Percentiles rank a stretch among this genome's conserved stretches.
Conservation (phyloP, 2,113 vertebrate genomes). For the Puntigrus tetrazona region DNA sequence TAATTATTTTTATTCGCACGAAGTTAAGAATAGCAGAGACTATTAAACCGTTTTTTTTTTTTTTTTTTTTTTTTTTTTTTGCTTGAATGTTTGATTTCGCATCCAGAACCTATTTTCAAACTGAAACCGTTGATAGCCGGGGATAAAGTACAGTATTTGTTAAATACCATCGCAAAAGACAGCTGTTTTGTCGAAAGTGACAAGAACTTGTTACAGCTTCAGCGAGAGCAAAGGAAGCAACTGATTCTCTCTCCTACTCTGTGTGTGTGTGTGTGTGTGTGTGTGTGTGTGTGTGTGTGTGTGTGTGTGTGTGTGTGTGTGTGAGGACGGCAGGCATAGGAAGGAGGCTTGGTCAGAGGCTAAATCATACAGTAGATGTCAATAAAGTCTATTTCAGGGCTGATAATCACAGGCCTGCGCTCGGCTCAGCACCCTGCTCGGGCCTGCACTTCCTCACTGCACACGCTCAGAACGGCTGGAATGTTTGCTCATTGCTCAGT, state of each 20-base stretch:
- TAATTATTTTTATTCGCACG: slow-evolving; percentile 5
- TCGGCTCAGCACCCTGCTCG: neutral
- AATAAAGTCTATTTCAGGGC: slow-evolving; percentile 42
- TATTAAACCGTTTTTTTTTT: too few species aligned
- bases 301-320: neutral
- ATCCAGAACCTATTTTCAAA: neutral
- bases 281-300: neutral
- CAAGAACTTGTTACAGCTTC: neutral
- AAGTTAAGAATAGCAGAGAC: neutral
- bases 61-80: too few species aligned
- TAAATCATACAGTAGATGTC: slow-evolving; percentile 30
- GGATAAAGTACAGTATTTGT: neutral
- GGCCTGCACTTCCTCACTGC: neutral
- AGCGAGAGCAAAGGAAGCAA: neutral
- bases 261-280: neutral
- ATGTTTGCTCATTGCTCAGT: neutral
- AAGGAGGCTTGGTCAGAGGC: neutral
- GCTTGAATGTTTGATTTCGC: neutral
- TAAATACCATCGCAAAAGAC: neutral
- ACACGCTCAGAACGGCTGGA: neutral
- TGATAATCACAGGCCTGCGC: slow-evolving; percentile 37
- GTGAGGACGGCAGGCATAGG: neutral
- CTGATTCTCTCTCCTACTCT: neutral
- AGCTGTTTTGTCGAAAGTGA: neutral
- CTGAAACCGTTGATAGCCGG: too few species aligned